phyloP scores from a whole-genome alignment of 92 coral and sea anemone species.

The Palythoa caribaeorum region DNA sequence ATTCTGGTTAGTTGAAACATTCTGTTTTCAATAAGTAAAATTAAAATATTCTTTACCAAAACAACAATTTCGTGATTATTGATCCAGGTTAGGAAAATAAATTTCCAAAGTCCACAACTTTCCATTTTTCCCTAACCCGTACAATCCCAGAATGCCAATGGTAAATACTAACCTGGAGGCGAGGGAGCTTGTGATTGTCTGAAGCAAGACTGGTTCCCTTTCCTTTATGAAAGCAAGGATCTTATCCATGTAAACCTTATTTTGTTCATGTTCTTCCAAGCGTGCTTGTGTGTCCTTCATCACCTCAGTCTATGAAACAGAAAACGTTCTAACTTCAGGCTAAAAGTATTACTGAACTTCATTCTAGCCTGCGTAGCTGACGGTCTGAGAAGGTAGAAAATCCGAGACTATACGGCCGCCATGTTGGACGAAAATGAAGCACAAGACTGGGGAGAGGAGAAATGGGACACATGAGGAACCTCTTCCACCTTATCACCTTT shows the following conservation, averaged over 20 bases:
- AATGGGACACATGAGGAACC: background rate
- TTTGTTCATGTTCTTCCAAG: conserved; percentile 87
- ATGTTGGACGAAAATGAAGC: too few species aligned
- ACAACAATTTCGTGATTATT: background rate
- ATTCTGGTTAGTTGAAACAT: too few species aligned
- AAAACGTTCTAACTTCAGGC: background rate
- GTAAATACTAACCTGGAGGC: conserved; percentile 71
- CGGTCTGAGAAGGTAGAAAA: too few species aligned
- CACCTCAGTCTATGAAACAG: conserved; percentile 70
- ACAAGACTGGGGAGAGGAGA: background rate
- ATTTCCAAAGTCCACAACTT: background rate
- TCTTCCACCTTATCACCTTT: too few species aligned
- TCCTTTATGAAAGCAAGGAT: conserved; percentile 83
- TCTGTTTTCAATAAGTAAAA: background rate
- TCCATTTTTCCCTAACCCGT: background rate
- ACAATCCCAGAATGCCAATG: background rate
- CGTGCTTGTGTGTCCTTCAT: conserved; percentile 83
- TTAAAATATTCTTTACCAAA: background rate
- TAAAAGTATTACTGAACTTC: background rate
- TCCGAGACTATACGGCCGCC: too few species aligned
- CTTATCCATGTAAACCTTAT: conserved; percentile 83
- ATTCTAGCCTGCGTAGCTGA: background rate
- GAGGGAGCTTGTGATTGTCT: conserved; percentile 79
- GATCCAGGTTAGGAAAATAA: background rate
- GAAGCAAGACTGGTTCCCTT: conserved; percentile 90